These are phyloP conservation scores for Tachycineta bicolor DNA, from an alignment of 2,113 vertebrate genomes.

Conservation along the genomic window DNA sequence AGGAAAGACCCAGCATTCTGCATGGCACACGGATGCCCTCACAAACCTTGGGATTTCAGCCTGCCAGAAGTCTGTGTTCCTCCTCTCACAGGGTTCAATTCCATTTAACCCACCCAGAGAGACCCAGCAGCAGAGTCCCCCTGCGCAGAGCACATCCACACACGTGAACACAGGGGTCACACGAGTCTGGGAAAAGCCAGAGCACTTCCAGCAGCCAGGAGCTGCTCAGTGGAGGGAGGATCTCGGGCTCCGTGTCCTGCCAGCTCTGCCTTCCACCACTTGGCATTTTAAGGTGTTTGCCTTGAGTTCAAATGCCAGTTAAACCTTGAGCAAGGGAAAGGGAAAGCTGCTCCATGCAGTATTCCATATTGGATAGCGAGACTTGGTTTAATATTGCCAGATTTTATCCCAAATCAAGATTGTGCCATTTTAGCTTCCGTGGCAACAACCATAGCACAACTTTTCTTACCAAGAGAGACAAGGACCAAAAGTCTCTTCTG, in stretches of 20 bases:
- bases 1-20: neutral
- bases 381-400: fast-evolving
- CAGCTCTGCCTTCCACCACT: neutral
- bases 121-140: neutral
- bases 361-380: fast-evolving
- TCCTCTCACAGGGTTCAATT: neutral
- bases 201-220: neutral
- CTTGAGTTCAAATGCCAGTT: neutral
- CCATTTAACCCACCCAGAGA: neutral
- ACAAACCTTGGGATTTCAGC: neutral
- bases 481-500: neutral
- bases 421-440: neutral
- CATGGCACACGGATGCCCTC: fast-evolving
- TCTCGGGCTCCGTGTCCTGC: neutral
- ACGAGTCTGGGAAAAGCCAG: neutral
- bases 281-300: neutral
- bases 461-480: neutral
- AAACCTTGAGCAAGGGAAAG: neutral
- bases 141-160: fast-evolving
- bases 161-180: neutral
- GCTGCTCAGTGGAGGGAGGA: neutral
- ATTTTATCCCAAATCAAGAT: neutral
- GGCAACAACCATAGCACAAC: neutral
- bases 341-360: neutral
- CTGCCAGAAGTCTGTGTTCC: neutral